Percentiles rank a stretch among this genome's conserved stretches.
phyloP scores from a whole-genome alignment of 2,888 invertebrate genomes.

The Platycheirus rosarum region DNA sequence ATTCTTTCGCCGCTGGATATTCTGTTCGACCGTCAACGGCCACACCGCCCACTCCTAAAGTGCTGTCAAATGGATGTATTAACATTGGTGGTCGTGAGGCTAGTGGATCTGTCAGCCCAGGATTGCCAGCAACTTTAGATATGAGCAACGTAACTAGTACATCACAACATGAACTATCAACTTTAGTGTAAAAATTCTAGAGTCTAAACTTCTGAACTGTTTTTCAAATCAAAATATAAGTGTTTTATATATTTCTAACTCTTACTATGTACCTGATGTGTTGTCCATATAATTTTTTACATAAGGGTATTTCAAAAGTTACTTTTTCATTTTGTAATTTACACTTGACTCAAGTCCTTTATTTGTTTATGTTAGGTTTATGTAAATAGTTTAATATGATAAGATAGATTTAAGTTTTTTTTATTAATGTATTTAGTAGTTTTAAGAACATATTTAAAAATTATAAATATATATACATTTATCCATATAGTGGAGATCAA shows the following conservation, averaged over 20 bases:
- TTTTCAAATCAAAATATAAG: too few species aligned
- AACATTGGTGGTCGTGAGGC: slow-evolving; percentile 77
- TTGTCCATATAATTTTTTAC: slow-evolving; percentile 74
- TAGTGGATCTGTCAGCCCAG: slow-evolving; percentile 87
- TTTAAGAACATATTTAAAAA: slow-evolving; percentile 12
- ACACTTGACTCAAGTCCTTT: slow-evolving; percentile 1
- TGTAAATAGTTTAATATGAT: slow-evolving; percentile 8
- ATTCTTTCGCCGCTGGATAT: slow-evolving; percentile 78
- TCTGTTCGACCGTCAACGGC: slow-evolving; percentile 81
- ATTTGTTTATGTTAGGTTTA: not conserved
- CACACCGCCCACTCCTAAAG: slow-evolving; percentile 82
- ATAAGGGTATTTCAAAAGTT: slow-evolving; percentile 58
- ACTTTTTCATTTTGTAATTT: slow-evolving; percentile 17
- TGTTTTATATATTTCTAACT: slow-evolving; percentile 24
- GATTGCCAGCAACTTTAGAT: slow-evolving; percentile 85
- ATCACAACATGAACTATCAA: slow-evolving; percentile 87
- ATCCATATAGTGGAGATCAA: too few species aligned
- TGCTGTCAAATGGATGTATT: slow-evolving; percentile 75
- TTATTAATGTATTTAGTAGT: slow-evolving; percentile 5
- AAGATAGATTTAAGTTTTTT: not conserved
- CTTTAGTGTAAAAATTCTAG: slow-evolving; percentile 84
- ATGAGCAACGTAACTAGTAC: slow-evolving; percentile 86
- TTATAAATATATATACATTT: too few species aligned
- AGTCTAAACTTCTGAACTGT: too few species aligned
- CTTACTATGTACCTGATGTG: slow-evolving; percentile 71